Percentiles rank a stretch among this genome's conserved stretches.
These are phyloP conservation scores for Calypte anna DNA, from an alignment of 2,113 vertebrate genomes.

Conservation along the genomic window DNA sequence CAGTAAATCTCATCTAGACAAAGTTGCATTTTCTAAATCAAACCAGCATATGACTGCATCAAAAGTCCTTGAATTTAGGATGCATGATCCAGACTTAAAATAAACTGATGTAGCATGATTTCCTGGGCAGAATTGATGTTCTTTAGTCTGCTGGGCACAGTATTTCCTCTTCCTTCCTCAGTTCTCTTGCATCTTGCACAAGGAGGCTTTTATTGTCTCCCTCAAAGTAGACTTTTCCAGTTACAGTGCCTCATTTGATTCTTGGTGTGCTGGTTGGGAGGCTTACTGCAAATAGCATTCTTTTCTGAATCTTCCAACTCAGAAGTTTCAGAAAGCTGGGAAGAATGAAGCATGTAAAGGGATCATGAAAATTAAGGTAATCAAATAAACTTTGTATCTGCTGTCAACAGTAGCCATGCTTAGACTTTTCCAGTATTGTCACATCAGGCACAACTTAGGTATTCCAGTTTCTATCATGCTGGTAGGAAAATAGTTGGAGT, in stretches of 20 bases:
- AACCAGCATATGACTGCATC: neutral
- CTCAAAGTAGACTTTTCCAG: too few relatives aligned
- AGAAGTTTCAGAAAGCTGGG: neutral
- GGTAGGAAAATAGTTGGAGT: neutral
- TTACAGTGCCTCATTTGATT: too few relatives aligned
- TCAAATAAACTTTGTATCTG: neutral
- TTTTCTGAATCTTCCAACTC: neutral
- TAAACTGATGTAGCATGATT: neutral
- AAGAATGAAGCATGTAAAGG: neutral
- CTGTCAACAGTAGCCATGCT: neutral
- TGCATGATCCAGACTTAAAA: neutral
- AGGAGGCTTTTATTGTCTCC: too few relatives aligned
- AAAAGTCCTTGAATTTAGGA: neutral
- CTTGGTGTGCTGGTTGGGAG: too few relatives aligned
- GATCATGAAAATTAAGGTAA: neutral
- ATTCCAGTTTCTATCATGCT: neutral
- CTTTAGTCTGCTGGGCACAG: neutral
- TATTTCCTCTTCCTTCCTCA: neutral
- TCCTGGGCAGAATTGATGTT: neutral
- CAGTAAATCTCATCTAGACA: neutral
- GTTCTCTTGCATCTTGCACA: neutral
- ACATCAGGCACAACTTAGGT: neutral
- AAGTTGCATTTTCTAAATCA: neutral
- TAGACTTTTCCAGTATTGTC: neutral
- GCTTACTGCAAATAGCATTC: neutral